These are phyloP conservation scores for Theonella swinhoei DNA, from an alignment of 37 sponge, comb jelly and placozoan genomes.

Conservation along the genomic window DNA sequence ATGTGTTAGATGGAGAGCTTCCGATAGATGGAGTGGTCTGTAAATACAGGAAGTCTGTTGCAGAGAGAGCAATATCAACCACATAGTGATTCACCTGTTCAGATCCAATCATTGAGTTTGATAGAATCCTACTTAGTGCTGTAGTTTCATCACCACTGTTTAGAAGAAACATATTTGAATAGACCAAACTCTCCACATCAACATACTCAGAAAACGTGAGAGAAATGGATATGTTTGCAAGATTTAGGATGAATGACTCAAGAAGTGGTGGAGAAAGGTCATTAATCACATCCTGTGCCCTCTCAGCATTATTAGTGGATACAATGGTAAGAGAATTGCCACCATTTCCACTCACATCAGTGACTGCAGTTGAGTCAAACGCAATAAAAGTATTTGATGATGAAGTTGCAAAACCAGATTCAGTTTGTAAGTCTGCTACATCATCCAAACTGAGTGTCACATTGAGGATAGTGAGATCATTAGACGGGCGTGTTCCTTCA, in stretches of 20 bases:
- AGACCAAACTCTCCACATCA: conserved; percentile 49
- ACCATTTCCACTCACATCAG: conserved; percentile 79
- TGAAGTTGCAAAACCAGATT: conserved; percentile 51
- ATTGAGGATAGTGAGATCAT: conserved; percentile 60
- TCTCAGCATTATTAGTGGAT: conserved; percentile 22
- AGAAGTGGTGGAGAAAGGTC: conserved; percentile 72
- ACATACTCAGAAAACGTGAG: conserved; percentile 89
- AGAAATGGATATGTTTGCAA: conserved; percentile 48
- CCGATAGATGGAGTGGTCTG: conserved; percentile 54
- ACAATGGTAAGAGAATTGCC: conserved; percentile 58
- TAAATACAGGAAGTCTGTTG: conserved; percentile 68
- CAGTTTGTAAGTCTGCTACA: conserved; percentile 47
- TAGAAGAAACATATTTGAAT: conserved; percentile 23
- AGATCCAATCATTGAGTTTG: conserved; percentile 41
- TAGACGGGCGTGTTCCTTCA: conserved; percentile 40
- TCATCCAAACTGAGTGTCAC: conserved; percentile 53
- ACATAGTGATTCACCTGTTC: conserved; percentile 62
- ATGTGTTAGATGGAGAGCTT: conserved; percentile 50
- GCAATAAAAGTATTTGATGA: conserved; percentile 65
- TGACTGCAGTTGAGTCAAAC: conserved; percentile 49
- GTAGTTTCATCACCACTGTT: conserved; percentile 6
- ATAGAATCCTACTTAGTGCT: conserved; percentile 20
- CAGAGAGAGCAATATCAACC: conserved; percentile 51
- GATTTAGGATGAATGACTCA: conserved; percentile 52
- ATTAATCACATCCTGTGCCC: conserved; percentile 32